Conservation (phyloP, 1,140 invertebrate genomes). For the Caenorhabditis elegans region WBcel235 BX284606.5:4806501-4807000, state of each 20-base stretch:
- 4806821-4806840: conserved; percentile 94
- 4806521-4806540: too few relatives aligned
- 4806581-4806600: background rate
- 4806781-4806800: conserved; percentile 96
- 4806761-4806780: conserved; percentile 89
- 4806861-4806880: conserved; percentile 82
- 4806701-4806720: conserved; percentile 60
- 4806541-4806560: background rate
- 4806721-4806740: conserved; percentile 88
- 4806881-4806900: too few relatives aligned
- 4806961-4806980: too few relatives aligned
- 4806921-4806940: too few relatives aligned
- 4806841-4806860: conserved; percentile 89
- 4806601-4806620: background rate
- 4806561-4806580: background rate
- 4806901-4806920: too few relatives aligned
- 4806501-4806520: background rate
- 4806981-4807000: too few relatives aligned
- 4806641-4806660: conserved; percentile 27
- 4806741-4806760: conserved; percentile 93
- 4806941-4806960: too few relatives aligned
- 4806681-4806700: background rate
- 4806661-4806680: background rate
- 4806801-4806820: conserved; percentile 86
- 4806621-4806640: background rate